Evolutionary conservation across 2,113 vertebrate genomes (phyloP).

Genomic region (Pimephales promelas): DNA sequence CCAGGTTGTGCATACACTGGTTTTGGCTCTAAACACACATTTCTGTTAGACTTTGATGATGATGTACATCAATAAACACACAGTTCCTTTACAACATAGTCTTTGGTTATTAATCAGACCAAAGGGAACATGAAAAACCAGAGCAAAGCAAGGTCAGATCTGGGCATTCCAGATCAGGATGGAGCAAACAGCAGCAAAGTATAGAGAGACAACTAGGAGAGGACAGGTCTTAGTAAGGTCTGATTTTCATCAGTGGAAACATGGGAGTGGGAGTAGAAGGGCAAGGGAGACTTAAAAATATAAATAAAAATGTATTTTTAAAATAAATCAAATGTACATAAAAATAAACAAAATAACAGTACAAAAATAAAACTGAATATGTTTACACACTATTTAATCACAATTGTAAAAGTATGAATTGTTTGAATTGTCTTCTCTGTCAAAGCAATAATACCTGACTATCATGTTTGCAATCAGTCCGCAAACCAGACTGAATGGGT

Average conservation of each 20-base stretch:
- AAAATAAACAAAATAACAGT: no score
- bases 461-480: background rate
- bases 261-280: background rate
- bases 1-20: conserved; percentile 97
- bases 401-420: background rate
- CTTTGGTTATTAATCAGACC: background rate
- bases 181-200: background rate
- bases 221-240: no score
- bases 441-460: background rate
- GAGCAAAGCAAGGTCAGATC: background rate
- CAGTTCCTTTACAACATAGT: background rate
- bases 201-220: background rate
- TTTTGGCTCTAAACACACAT: conserved; percentile 86
- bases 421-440: background rate
- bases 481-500: background rate
- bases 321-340: no score
- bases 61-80: background rate
- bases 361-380: no score
- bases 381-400: no score
- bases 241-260: background rate
- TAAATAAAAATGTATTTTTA: no score
- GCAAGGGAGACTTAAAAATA: background rate
- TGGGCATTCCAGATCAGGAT: background rate
- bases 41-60: background rate
- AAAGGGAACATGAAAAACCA: conserved; percentile 8